Evolutionary conservation across 2,113 vertebrate genomes (phyloP), one percentile per base, ranked within the genome.

Genomic region (Asarcornis scutulata): DNA sequence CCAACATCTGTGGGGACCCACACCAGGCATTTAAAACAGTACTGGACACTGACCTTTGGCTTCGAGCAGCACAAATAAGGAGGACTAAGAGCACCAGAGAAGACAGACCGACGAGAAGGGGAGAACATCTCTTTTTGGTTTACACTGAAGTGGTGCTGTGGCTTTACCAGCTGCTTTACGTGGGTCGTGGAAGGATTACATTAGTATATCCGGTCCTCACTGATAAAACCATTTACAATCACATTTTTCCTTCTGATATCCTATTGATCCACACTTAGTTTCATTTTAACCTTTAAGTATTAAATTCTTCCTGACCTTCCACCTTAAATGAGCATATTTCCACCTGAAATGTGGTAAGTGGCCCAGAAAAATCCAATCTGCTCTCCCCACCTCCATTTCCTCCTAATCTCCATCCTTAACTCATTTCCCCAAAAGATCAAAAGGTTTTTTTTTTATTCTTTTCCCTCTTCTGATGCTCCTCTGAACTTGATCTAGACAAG

Each of bases 21-120:
- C 11, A 34, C 25, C 3, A 76, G 58, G 29, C 32, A 76, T 32
- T 12, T n/a, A 8, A 52, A 72, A 76, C 76, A 69, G 21, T 5
- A 38, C 31, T 81, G 80, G 80, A 77, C 88, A 95, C 86, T 53
- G 59, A 96, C 96, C 86, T 95, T 75, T 17, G 36, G 69, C 84
- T 91, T 87, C 34, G 17, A 0, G 7, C 83, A 92, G 92, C 89
- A 91, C 73, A 77, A 67, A 13, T 36, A 79, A 9, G 58, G 15
- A 81, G 11, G 23, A 46, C 46, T 52, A 26, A 34, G 0, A 36
- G 83, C 69, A 64, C 6, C 3, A 0, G 0, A 21, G 63, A 81
- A 72, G 23, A 20, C 8, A 13, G 14, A 6, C 0, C 0, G 2
- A 13, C 10, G 60, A 55, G 40, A 53, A 60, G 58, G 31, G n/a